A percentile compares a stretch with the other conserved stretches of the same genome.
These are phyloP conservation scores for Nothobranchius kuhntae DNA, from an alignment of 2,113 vertebrate species.

Conservation along the genomic window DNA sequence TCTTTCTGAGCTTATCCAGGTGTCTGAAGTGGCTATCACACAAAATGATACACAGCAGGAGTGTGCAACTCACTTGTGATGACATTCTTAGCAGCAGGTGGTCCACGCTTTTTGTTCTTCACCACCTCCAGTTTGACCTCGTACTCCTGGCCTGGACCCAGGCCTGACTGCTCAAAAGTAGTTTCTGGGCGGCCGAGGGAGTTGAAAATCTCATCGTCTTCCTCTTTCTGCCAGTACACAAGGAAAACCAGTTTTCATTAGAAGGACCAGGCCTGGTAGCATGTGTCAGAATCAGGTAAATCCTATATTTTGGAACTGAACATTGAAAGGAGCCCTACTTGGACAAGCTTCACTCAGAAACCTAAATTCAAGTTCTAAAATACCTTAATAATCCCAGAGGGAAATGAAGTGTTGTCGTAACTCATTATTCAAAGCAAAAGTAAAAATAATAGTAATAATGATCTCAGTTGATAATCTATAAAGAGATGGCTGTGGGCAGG, in stretches of 20 bases:
- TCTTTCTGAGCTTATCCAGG: too few species aligned
- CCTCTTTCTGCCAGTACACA: conserved; percentile 88
- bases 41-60: not conserved
- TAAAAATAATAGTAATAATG: too few species aligned
- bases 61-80: conserved; percentile 87
- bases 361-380: conserved; percentile 17
- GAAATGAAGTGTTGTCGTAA: too few species aligned
- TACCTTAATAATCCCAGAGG: too few species aligned
- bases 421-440: too few species aligned
- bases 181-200: conserved; percentile 88
- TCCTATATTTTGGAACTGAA: too few species aligned
- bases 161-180: conserved; percentile 90
- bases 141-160: conserved; percentile 94
- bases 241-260: conserved; percentile 29
- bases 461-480: too few species aligned
- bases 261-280: conserved; percentile 31
- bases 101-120: conserved; percentile 94
- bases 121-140: conserved; percentile 93
- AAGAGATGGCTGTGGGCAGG: too few species aligned
- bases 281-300: not conserved
- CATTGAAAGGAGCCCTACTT: conserved; percentile 22
- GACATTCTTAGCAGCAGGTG: conserved; percentile 84
- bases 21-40: too few species aligned
- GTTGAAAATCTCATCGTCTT: conserved; percentile 89
- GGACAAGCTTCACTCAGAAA: conserved; percentile 44